Evolutionary conservation across 2,797 vertebrate species (phyloP).

Genomic region (Pelodytes ibericus): DNA sequence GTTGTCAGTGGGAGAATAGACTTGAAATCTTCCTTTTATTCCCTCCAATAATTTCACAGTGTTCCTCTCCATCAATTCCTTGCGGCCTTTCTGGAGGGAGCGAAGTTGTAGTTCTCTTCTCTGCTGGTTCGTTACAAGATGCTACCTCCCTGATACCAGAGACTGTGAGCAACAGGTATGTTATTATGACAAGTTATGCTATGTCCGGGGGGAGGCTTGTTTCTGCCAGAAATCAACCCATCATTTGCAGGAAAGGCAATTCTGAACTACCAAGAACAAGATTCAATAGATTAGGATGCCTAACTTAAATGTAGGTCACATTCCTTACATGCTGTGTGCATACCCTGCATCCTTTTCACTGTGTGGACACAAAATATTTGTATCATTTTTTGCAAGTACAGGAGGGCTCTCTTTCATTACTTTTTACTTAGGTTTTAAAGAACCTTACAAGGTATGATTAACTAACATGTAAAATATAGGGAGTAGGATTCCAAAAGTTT

Average conservation of each 20-base stretch:
- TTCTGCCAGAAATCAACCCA: neutral
- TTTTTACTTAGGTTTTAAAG: too few species aligned
- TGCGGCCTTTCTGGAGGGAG: slow-evolving; percentile 10
- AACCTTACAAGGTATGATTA: too few species aligned
- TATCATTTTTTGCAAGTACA: too few species aligned
- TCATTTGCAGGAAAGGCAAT: neutral
- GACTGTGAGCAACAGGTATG: slow-evolving; percentile 5
- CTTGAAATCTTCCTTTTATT: slow-evolving; percentile 56
- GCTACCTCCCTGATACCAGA: neutral
- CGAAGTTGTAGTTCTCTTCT: slow-evolving; percentile 16
- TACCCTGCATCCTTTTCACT: too few species aligned
- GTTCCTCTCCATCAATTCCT: slow-evolving; percentile 35
- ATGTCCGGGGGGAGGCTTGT: neutral
- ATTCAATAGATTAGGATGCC: neutral
- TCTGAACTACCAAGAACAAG: neutral
- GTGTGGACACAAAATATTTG: too few species aligned
- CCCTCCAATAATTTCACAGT: slow-evolving; percentile 52
- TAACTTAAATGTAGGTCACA: neutral
- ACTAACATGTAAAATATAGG: too few species aligned
- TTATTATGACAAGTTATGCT: slow-evolving; percentile 7
- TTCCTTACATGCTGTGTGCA: too few species aligned
- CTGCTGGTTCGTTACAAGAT: slow-evolving; percentile 21
- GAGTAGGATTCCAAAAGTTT: too few species aligned
- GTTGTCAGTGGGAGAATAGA: slow-evolving; percentile 35
- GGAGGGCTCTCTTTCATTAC: too few species aligned